These are phyloP conservation scores for Cepaea nemoralis DNA, from an alignment of 1,140 invertebrate genomes.

Conservation along the genomic window DNA sequence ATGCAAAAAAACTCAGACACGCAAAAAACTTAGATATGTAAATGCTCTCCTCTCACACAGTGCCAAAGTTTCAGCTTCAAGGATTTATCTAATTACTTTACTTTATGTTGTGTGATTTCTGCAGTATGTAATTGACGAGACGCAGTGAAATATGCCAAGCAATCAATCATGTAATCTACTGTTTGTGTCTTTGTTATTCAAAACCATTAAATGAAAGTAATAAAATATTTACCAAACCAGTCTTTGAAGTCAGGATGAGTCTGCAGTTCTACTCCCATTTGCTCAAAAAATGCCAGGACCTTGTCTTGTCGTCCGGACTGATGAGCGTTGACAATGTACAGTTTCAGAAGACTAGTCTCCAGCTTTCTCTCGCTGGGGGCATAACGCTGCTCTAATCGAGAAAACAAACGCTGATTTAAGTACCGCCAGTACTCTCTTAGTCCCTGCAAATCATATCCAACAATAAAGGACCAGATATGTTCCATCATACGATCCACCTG, in stretches of 20 bases:
- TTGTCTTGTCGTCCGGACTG: slow-evolving; percentile 86
- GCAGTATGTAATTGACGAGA: no score
- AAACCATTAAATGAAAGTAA: no score
- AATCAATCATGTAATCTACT: no score
- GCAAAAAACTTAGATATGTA: no score
- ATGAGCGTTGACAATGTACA: slow-evolving; percentile 89
- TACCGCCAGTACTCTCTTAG: slow-evolving; percentile 89
- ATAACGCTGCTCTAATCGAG: slow-evolving; percentile 87
- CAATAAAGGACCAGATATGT: slow-evolving; percentile 84
- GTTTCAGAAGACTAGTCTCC: slow-evolving; percentile 88
- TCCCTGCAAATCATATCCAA: slow-evolving; percentile 82
- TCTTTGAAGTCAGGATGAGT: slow-evolving; percentile 94
- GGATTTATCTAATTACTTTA: no score
- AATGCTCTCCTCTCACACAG: no score
- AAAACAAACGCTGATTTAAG: slow-evolving; percentile 87
- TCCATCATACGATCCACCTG: slow-evolving; percentile 91
- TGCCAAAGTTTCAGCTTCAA: no score
- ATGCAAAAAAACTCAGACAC: no score
- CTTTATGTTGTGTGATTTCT: no score
- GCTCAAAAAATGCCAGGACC: slow-evolving; percentile 89
- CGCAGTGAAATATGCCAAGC: no score
- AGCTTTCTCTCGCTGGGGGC: slow-evolving; percentile 85
- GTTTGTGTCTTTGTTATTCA: no score
- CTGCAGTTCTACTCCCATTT: slow-evolving; percentile 88
- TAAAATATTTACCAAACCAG: slow-evolving; percentile 88